Base-by-base conservation (phyloP, 64 coral and sea anemone genomes). In the Montipora cactus region DNA sequence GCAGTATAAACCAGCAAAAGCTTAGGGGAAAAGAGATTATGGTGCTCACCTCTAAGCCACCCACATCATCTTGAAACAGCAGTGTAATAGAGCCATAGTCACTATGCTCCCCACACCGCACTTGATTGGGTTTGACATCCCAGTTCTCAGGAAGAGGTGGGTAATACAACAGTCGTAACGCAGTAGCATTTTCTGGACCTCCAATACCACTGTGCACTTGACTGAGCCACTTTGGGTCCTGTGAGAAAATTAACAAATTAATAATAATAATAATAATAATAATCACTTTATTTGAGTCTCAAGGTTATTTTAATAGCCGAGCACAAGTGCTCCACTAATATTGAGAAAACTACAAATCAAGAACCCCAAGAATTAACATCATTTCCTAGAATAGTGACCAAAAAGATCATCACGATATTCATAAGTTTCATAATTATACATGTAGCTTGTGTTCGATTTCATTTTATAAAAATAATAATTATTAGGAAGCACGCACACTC, bases 31-130 rank as follows among this genome's bases (percentile, higher is more conserved):
- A 64, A 64, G 10, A 55, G 10, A 55, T 55, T 10, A 5, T 55
- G 6, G 5, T 64, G 11, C 89, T 92, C 13, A 93, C 92, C 92
- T 94, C 92, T 19, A 94, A 79, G 69, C 92, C 92, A 13, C 92
- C 92, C 46, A 79, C 25, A 48, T 83, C 77, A 81, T 94, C 92
- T 82, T 94, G 92, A 49, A 94, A 81, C 19, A 94, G 58, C 44
- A 94, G 66, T 5, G 92, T 94, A 14, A 94, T 94, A 4, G 76
- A 51, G 5, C 92, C 92, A 82, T 80, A 94, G 18, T 94, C 92
- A 74, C 74, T 79, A 53, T 94, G 92, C 13, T 88, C 84, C 15
- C 92, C 92, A 94, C 84, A 94, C 12, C 92, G 92, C 48, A 94
- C 74, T 18, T 94, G 92, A 37, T 64, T 51, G 13, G 87, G 85